Percentiles rank a stretch among this genome's conserved stretches.
phyloP scores from a whole-genome alignment of 1,140 invertebrate species.

The Trissolcus basalis region DNA sequence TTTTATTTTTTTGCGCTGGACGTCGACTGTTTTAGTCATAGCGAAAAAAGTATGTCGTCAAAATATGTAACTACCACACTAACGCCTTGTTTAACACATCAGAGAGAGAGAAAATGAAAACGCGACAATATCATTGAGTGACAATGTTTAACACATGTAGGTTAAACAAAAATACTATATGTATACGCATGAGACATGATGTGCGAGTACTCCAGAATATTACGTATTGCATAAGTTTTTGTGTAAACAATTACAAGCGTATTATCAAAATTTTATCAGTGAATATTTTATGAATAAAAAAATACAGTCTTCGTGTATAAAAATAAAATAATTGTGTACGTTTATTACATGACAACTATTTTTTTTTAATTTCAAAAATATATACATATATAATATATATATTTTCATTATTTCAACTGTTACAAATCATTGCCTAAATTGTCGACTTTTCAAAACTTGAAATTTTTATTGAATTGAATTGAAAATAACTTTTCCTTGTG shows the following conservation, averaged over 20 bases:
- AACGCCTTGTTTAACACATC: conserved; percentile 32
- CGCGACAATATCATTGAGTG: conserved; percentile 40
- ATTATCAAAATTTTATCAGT: conserved; percentile 48
- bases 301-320: conserved; percentile 48
- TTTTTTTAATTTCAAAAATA: too few species aligned
- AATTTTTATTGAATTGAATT: too few species aligned
- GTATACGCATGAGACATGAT: conserved; percentile 21
- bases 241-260: conserved; percentile 46
- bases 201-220: conserved; percentile 36
- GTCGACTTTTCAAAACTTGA: too few species aligned
- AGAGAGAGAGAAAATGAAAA: conserved; percentile 20
- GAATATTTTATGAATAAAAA: conserved; percentile 56
- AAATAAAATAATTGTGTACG: too few species aligned
- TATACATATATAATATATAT: too few species aligned
- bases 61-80: conserved; percentile 11
- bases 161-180: conserved; percentile 30
- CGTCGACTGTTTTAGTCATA: conserved; percentile 2
- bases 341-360: too few species aligned
- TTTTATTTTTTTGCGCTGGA: background rate
- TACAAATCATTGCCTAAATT: too few species aligned
- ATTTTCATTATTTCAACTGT: too few species aligned
- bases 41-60: conserved; percentile 9
- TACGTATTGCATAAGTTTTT: conserved; percentile 45
- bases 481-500: too few species aligned
- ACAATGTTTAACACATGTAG: conserved; percentile 31